Evolutionary conservation across 2,113 vertebrate species (phyloP), one percentile per base, ranked within the genome.

Genomic region (Aleadryas rufinucha): DNA sequence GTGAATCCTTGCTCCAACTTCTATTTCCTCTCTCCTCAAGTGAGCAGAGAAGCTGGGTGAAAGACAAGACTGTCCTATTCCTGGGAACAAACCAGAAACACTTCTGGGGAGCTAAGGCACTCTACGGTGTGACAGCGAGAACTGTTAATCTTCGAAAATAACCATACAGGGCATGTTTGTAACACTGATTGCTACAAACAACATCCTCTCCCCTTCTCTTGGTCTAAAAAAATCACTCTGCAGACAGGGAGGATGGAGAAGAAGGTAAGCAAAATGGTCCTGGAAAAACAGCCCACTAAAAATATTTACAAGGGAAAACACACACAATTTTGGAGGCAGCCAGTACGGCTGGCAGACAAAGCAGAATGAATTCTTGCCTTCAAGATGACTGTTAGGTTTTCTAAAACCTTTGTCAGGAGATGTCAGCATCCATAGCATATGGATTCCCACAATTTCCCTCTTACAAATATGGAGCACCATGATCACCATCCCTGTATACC

Each of bases 281-380:
- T 86, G 71, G 69, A 47, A 92, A 91, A 92, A 89, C 18, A 90
- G 44, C 57, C 44, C 65, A 82, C 61, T 91, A 59, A 91, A 95
- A 95, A 90, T 93, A 90, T 93, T 95, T 93, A 89, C 84, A 87
- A 57, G 45, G 3, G 33, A 89, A 92, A 93, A 75, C 72, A 91
- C 7, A 91, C 7, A 31, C 69, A 79, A 57, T 31, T 89, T 78
- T 45, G 37, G 63, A 85, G 30, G 59, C 50, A 83, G 49, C 5
- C 66, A 87, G 33, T 11, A 33, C 11, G 52, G 28, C 74, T 37
- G 6, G 65, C 72, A 87, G 64, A 76, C 8, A 19, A 69, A 42
- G 26, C 37, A 94, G 52, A 76, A 89, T 21, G 23, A 96, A 85
- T 71, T 54, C 21, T 72, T 83, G 61, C 41, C 87, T 88, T 86